A percentile compares a stretch with the other conserved stretches of the same genome.
These are phyloP conservation scores for Pseudomyrmex concolor DNA, from an alignment of 1,140 invertebrate species.

Conservation along the genomic window DNA sequence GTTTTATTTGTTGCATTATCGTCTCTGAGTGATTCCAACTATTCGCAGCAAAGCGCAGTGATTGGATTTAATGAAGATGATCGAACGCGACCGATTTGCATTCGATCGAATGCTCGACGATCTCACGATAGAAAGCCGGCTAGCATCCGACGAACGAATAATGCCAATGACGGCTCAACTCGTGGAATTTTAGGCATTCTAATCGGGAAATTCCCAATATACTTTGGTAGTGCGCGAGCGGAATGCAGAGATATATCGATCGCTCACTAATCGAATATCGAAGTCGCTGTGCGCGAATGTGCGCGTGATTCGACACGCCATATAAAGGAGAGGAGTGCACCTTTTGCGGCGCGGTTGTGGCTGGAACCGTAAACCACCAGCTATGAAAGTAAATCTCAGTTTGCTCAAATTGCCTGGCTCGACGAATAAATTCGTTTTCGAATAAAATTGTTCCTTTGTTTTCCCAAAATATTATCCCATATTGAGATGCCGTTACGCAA, in stretches of 20 bases:
- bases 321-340: background rate
- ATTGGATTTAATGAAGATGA: constrained; percentile 57
- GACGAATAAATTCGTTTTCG: background rate
- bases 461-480: constrained; percentile 35
- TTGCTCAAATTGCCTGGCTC: constrained; percentile 14
- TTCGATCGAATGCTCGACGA: constrained; percentile 30
- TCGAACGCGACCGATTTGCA: constrained; percentile 60
- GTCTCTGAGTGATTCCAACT: constrained; percentile 27
- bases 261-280: constrained; percentile 35
- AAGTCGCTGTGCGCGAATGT: constrained; percentile 50
- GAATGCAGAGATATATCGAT: constrained; percentile 75
- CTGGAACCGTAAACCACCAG: constrained; percentile 3
- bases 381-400: constrained; percentile 29
- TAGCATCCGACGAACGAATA: constrained; percentile 61
- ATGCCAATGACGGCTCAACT: constrained; percentile 67
- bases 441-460: constrained; percentile 29
- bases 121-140: constrained; percentile 18
- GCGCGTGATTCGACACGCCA: constrained; percentile 53
- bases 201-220: constrained; percentile 82
- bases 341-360: background rate
- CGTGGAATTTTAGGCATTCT: constrained; percentile 80
- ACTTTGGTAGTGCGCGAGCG: constrained; percentile 72
- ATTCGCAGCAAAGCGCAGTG: constrained; percentile 21
- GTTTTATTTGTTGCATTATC: background rate
- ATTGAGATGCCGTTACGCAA: background rate